These are phyloP conservation scores for Elephantulus edwardii DNA, from an alignment of 2,113 vertebrate genomes.

Conservation along the genomic window DNA sequence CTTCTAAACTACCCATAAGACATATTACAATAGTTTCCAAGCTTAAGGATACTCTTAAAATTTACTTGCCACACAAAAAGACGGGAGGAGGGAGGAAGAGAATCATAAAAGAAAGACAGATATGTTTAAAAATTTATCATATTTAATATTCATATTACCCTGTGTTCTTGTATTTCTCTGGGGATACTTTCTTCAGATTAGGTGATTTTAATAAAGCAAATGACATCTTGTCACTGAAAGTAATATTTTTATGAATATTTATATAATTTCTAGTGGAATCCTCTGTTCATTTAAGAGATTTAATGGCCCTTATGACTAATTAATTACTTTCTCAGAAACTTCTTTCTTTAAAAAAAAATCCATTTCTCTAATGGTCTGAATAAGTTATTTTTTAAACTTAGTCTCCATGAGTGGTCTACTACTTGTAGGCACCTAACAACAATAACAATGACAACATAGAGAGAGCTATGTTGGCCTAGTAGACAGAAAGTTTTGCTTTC, in stretches of 20 bases:
- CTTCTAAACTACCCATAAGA: neutral
- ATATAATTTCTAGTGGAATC: constrained; percentile 51
- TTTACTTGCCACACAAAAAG: neutral
- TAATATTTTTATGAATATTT: constrained; percentile 67
- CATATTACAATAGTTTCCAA: neutral
- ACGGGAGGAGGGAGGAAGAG: constrained; percentile 4
- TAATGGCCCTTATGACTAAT: constrained; percentile 52
- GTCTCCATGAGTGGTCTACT: neutral
- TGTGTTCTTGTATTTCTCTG: constrained; percentile 12
- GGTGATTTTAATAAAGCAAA: constrained; percentile 64
- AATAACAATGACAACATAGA: no score
- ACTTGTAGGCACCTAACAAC: no score
- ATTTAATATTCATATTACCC: constrained; percentile 31
- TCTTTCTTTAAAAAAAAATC: constrained; percentile 25
- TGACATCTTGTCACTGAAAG: constrained; percentile 52
- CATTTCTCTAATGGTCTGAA: constrained; percentile 9
- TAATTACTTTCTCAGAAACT: constrained; percentile 47
- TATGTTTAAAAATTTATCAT: constrained; percentile 10
- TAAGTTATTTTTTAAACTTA: constrained; percentile 13
- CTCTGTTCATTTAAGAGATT: constrained; percentile 46
- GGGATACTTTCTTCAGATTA: constrained; percentile 42
- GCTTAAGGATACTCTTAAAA: constrained; percentile 8
- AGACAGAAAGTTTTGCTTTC: no score
- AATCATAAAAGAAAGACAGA: neutral
- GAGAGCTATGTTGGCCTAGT: no score